phyloP scores from a whole-genome alignment of 2,888 invertebrate species.

The Empis livida region DNA sequence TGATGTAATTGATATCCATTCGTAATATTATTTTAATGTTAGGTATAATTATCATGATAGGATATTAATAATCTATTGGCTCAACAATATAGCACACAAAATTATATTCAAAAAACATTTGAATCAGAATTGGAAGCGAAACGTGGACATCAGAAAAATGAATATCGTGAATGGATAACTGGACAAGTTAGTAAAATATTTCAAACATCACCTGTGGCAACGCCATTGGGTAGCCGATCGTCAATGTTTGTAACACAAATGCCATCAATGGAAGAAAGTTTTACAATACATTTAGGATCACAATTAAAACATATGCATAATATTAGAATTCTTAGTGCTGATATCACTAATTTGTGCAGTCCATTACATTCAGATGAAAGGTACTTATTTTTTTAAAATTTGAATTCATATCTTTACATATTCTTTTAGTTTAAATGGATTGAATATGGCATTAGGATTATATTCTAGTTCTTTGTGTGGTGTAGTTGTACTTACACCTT shows the following conservation, averaged over 20 bases:
- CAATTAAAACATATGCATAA: slow-evolving; percentile 99
- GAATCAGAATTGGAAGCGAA: slow-evolving; percentile 74
- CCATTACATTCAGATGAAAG: slow-evolving; percentile 38
- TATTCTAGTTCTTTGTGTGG: slow-evolving; percentile 87
- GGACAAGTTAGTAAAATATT: slow-evolving; percentile 33
- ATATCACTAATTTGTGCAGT: slow-evolving; percentile 67
- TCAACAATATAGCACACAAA: slow-evolving; percentile 69
- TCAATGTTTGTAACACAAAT: slow-evolving; percentile 36
- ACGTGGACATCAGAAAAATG: slow-evolving; percentile 69
- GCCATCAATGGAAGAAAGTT: slow-evolving; percentile 74
- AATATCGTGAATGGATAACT: slow-evolving; percentile 79
- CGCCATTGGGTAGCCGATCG: slow-evolving; percentile 32
- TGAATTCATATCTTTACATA: background rate
- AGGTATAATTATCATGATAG: slow-evolving; percentile 7
- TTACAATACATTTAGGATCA: slow-evolving; percentile 93
- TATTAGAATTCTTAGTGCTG: slow-evolving; percentile 76
- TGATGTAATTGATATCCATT: slow-evolving; percentile 15
- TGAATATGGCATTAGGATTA: slow-evolving; percentile 86
- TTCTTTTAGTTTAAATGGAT: slow-evolving; percentile 35
- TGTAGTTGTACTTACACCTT: slow-evolving; percentile 59
- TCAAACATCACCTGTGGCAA: slow-evolving; percentile 24
- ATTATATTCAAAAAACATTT: slow-evolving; percentile 73
- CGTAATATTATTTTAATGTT: background rate
- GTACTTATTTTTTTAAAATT: slow-evolving; percentile 8
- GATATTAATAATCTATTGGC: slow-evolving; percentile 76